These are phyloP conservation scores for Eptatretus burgeri DNA, from an alignment of 2,113 vertebrate species.

Conservation along the genomic window DNA sequence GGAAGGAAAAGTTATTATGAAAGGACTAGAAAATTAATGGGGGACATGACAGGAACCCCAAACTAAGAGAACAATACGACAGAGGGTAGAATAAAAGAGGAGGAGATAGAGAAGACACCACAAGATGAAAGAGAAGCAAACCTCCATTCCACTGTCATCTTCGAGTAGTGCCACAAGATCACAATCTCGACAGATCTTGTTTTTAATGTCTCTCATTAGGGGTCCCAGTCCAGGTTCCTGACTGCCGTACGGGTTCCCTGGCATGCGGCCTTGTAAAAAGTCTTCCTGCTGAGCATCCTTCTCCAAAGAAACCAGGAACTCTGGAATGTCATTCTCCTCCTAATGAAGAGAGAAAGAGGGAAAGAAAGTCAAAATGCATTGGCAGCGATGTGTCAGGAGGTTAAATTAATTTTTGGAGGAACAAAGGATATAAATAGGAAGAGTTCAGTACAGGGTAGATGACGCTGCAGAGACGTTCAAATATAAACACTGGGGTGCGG, in stretches of 20 bases:
- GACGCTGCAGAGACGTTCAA: constrained; percentile 89
- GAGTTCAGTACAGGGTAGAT: constrained; percentile 54
- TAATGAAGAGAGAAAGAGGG: constrained; percentile 12
- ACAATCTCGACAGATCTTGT: constrained; percentile 97
- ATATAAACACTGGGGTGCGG: constrained; percentile 91
- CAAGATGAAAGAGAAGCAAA: constrained; percentile 12
- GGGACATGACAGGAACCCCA: not conserved
- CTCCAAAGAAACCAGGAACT: constrained; percentile 92
- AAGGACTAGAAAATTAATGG: not conserved
- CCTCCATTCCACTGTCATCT: constrained; percentile 98
- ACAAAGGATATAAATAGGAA: not conserved
- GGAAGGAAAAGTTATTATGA: too few species aligned
- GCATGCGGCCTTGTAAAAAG: constrained; percentile 91
- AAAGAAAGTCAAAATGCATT: not conserved
- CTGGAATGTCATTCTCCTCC: constrained; percentile 95
- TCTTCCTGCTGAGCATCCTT: constrained; percentile 97
- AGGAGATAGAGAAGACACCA: not conserved
- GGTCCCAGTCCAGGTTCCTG: constrained; percentile 80
- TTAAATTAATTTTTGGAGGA: not conserved
- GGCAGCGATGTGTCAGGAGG: not conserved
- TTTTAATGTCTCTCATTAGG: constrained; percentile 94
- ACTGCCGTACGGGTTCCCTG: constrained; percentile 89
- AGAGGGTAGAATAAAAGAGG: not conserved
- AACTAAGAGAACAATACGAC: not conserved
- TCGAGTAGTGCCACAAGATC: constrained; percentile 86